Conservation (phyloP, 2,113 vertebrate species). For the Tichodroma muraria region DNA sequence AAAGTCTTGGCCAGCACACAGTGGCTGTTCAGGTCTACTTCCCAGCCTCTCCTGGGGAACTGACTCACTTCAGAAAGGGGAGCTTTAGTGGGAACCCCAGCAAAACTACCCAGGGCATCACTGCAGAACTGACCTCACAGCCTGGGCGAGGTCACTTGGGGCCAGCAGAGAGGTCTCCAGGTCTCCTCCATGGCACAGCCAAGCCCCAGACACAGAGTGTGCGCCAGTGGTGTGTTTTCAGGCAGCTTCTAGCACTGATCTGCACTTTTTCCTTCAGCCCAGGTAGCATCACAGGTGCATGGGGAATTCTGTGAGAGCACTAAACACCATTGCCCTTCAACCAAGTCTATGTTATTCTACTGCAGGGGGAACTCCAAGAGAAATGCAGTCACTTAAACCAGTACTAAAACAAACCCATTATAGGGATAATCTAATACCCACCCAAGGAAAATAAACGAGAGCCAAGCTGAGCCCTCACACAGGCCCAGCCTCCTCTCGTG, state of each 20-base stretch:
- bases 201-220: neutral
- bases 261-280: neutral
- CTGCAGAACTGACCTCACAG: neutral
- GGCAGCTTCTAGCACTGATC: neutral
- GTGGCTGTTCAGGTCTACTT: neutral
- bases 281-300: neutral
- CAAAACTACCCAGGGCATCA: no score
- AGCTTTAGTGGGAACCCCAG: neutral
- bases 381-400: neutral
- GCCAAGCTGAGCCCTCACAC: neutral
- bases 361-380: neutral
- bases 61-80: accelerated
- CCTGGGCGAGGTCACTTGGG: neutral
- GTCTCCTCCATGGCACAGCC: neutral
- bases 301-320: neutral
- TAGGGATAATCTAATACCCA: no score
- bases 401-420: neutral
- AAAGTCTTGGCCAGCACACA: neutral
- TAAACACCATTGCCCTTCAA: neutral
- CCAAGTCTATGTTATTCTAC: neutral
- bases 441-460: accelerated
- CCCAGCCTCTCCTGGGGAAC: neutral
- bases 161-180: neutral
- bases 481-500: neutral
- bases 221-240: accelerated